Conservation (phyloP, 2,113 vertebrate species). For the Tauraco erythrolophus region DNA sequence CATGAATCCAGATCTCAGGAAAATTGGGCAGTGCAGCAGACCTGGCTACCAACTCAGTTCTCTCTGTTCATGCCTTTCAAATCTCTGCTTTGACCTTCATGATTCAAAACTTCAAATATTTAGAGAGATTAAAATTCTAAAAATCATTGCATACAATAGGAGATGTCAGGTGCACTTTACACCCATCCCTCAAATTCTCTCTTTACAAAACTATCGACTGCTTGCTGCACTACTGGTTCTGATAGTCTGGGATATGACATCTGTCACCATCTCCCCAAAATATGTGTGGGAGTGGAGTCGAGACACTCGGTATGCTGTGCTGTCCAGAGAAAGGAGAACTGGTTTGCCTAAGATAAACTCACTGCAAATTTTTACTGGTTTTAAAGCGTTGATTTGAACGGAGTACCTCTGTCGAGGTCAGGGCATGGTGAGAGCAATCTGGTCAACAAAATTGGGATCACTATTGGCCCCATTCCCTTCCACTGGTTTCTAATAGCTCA, state of each 20-base stretch:
- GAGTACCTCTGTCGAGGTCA: background rate
- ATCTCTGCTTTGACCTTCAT: background rate
- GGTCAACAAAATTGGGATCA: background rate
- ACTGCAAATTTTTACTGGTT: background rate
- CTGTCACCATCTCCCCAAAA: background rate
- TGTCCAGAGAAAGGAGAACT: background rate
- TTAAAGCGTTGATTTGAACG: background rate
- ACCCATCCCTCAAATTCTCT: background rate
- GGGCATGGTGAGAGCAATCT: background rate
- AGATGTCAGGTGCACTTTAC: background rate
- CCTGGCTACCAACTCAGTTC: background rate
- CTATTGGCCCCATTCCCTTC: rapidly evolving
- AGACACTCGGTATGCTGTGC: background rate
- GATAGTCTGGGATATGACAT: background rate
- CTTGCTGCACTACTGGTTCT: background rate
- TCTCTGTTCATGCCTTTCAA: background rate
- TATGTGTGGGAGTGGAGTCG: rapidly evolving
- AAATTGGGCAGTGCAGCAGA: background rate
- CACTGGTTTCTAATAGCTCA: background rate
- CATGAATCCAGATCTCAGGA: background rate
- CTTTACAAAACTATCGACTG: background rate
- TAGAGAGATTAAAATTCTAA: background rate
- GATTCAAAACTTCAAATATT: background rate
- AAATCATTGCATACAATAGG: background rate
- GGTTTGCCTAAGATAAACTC: background rate